Percentiles rank a stretch among this genome's conserved stretches.
These are phyloP conservation scores for Ferrisia virgata DNA, from an alignment of 2,888 invertebrate species.

Conservation along the genomic window DNA sequence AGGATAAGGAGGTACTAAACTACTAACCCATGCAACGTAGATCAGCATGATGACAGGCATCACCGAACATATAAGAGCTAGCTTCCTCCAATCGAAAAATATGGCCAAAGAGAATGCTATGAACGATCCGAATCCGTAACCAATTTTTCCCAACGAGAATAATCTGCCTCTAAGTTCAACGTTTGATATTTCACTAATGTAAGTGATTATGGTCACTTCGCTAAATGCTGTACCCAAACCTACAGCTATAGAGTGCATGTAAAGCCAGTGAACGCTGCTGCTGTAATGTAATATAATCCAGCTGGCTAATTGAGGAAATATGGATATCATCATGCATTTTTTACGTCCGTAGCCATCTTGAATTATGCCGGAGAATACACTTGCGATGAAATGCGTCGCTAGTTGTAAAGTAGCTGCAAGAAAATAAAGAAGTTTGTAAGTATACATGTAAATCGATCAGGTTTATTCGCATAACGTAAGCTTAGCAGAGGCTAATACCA, in stretches of 20 bases:
- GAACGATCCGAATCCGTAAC: conserved; percentile 22
- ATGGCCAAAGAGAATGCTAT: background rate
- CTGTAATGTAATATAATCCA: background rate
- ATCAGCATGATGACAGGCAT: background rate
- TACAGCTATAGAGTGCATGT: background rate
- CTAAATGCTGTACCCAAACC: conserved; percentile 25
- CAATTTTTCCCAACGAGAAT: conserved; percentile 17
- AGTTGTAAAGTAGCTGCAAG: conserved; percentile 19
- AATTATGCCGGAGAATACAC: background rate
- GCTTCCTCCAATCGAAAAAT: background rate
- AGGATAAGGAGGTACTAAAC: too few species aligned
- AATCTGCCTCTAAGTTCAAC: conserved; percentile 16
- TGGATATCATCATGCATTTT: conserved; percentile 21
- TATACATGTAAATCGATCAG: too few species aligned
- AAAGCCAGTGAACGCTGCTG: background rate
- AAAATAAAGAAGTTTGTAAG: too few species aligned
- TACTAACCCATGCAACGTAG: conserved; percentile 13
- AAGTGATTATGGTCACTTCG: conserved; percentile 6
- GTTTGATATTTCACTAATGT: conserved; percentile 26
- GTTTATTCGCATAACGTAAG: too few species aligned
- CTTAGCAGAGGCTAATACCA: too few species aligned
- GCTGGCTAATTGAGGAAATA: background rate
- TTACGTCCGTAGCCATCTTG: conserved; percentile 19
- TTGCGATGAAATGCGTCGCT: background rate
- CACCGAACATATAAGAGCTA: background rate